A percentile compares a stretch with the other conserved stretches of the same genome.
Evolutionary conservation across 2,113 vertebrate genomes (phyloP).

Genomic region (Willisornis vidua): DNA sequence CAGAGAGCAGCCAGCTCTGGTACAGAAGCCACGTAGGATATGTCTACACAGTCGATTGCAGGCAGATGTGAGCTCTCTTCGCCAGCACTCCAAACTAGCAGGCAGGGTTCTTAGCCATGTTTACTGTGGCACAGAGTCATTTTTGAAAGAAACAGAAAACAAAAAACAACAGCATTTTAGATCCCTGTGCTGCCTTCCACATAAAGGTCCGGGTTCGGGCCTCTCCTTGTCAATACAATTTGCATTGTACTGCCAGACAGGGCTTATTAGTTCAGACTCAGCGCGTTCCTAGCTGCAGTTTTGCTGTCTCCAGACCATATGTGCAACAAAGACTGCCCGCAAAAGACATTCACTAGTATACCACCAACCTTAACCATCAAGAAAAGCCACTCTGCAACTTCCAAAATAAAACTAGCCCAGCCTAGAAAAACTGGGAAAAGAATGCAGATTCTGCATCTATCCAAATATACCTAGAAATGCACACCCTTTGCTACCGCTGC

Average conservation of each 20-base stretch:
- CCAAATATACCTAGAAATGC: not conserved
- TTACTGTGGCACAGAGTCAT: conserved; percentile 24
- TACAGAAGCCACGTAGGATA: not conserved
- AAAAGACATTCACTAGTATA: not conserved
- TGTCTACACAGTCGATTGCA: not conserved
- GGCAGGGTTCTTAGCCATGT: not conserved
- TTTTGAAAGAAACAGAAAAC: conserved; percentile 37
- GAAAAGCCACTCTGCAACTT: not conserved
- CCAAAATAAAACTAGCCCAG: not conserved
- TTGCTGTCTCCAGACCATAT: not conserved
- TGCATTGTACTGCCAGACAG: not conserved
- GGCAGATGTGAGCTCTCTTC: conserved; percentile 13
- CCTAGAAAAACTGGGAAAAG: not conserved
- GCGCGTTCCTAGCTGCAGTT: not conserved
- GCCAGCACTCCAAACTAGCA: not conserved
- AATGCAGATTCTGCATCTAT: not conserved
- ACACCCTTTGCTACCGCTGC: rapidly evolving
- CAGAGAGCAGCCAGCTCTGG: not conserved
- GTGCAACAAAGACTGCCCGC: not conserved
- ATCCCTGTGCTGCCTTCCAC: not conserved
- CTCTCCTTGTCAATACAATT: not conserved
- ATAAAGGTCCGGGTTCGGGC: not conserved
- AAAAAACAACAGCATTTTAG: not conserved
- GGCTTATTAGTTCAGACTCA: not conserved
- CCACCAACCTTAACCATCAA: not conserved